phyloP scores from a whole-genome alignment of 2,113 vertebrate species.

The Aegithalos caudatus region DNA sequence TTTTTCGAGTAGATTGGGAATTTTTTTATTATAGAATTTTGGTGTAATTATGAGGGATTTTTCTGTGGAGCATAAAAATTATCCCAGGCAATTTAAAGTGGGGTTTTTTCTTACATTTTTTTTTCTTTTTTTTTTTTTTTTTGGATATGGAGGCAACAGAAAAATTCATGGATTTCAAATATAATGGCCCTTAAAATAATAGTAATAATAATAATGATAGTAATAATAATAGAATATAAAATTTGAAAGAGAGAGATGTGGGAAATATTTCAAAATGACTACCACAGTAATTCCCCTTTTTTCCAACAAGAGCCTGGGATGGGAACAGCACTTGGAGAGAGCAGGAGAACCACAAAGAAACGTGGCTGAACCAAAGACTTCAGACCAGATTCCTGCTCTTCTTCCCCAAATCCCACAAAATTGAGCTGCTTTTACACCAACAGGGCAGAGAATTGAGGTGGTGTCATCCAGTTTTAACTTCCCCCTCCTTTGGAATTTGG shows the following conservation, averaged over 20 bases:
- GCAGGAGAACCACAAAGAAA: not conserved
- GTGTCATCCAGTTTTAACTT: not conserved
- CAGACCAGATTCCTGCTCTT: not conserved
- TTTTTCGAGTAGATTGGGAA: not conserved
- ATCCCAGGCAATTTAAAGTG: not conserved
- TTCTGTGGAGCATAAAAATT: not conserved
- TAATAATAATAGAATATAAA: not conserved
- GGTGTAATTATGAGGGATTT: not conserved
- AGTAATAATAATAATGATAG: too few species aligned
- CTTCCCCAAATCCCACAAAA: not conserved
- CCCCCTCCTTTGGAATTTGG: not conserved
- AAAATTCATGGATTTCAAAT: not conserved
- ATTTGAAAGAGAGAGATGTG: not conserved
- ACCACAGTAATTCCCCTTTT: not conserved
- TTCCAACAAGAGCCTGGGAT: not conserved
- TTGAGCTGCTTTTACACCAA: not conserved
- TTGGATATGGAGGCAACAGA: fast-evolving
- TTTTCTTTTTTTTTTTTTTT: not conserved
- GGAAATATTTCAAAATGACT: not conserved
- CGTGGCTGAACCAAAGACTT: not conserved
- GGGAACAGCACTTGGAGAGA: not conserved
- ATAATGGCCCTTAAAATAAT: not conserved
- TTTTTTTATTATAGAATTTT: not conserved
- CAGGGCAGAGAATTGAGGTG: not conserved
- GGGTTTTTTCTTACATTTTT: fast-evolving